These are phyloP conservation scores for Diaprepes abbreviatus DNA, from an alignment of 2,888 invertebrate species.

Conservation along the genomic window DNA sequence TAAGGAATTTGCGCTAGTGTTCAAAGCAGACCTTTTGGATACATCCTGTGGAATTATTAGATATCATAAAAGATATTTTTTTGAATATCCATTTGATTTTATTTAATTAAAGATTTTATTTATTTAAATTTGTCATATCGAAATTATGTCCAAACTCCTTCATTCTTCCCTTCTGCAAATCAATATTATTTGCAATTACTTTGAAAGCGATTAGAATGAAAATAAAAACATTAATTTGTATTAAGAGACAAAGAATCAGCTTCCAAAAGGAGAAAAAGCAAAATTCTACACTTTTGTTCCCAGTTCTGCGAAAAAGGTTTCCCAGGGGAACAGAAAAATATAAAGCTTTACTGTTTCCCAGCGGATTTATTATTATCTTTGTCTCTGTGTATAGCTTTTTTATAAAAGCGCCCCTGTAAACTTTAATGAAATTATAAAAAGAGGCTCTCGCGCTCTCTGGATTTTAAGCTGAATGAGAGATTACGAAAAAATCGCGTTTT, in stretches of 20 bases:
- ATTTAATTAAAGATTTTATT: too few species aligned
- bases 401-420: slow-evolving; percentile 12
- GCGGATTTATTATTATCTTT: slow-evolving; percentile 19
- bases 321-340: slow-evolving; percentile 14
- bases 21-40: too few species aligned
- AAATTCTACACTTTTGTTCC: slow-evolving; percentile 22
- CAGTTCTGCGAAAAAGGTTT: slow-evolving; percentile 12
- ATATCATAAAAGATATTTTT: too few species aligned
- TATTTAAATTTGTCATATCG: too few species aligned
- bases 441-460: not conserved
- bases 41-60: too few species aligned
- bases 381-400: slow-evolving; percentile 14
- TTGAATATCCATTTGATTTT: too few species aligned
- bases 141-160: too few species aligned
- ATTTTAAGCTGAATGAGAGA: not conserved
- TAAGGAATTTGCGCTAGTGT: too few species aligned
- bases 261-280: slow-evolving; percentile 5
- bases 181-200: not conserved
- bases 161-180: too few species aligned
- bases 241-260: slow-evolving; percentile 7
- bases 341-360: slow-evolving; percentile 24
- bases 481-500: slow-evolving; percentile 10
- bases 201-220: not conserved
- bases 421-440: slow-evolving; percentile 25
- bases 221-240: slow-evolving; percentile 9